phyloP scores from a whole-genome alignment of 2,113 vertebrate genomes.

The Athene cunicularia region DNA sequence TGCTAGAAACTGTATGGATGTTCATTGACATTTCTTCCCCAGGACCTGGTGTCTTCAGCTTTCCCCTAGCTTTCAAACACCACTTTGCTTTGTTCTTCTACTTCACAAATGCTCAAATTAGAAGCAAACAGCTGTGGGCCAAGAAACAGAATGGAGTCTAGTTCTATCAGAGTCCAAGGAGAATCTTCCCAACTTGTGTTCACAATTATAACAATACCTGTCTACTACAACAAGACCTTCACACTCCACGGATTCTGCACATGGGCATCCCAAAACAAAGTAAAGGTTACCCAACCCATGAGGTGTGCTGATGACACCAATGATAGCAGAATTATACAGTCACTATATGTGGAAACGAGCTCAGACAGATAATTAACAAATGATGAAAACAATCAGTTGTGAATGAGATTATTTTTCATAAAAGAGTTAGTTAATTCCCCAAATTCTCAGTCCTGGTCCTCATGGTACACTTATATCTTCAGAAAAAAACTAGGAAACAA shows the following conservation, averaged over 20 bases:
- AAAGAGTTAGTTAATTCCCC: background rate
- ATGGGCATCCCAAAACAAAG: background rate
- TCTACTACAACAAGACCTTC: background rate
- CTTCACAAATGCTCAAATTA: background rate
- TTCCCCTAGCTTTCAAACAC: background rate
- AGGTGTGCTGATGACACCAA: background rate
- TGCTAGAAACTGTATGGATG: background rate
- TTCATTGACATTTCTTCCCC: background rate
- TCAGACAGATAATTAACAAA: background rate
- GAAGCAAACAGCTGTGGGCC: background rate
- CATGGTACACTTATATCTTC: background rate
- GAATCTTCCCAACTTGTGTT: background rate
- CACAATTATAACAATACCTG: background rate
- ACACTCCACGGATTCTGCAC: background rate
- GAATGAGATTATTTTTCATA: background rate
- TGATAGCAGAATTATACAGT: background rate
- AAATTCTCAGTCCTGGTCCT: background rate
- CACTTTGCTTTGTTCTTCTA: background rate
- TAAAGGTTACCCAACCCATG: background rate
- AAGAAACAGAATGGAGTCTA: background rate
- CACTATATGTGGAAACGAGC: background rate
- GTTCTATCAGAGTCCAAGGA: background rate
- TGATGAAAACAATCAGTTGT: accelerated
- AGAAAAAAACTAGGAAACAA: background rate
- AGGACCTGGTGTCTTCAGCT: background rate